Conservation (phyloP, 1,140 invertebrate genomes). For the Eurosta solidaginis region DNA sequence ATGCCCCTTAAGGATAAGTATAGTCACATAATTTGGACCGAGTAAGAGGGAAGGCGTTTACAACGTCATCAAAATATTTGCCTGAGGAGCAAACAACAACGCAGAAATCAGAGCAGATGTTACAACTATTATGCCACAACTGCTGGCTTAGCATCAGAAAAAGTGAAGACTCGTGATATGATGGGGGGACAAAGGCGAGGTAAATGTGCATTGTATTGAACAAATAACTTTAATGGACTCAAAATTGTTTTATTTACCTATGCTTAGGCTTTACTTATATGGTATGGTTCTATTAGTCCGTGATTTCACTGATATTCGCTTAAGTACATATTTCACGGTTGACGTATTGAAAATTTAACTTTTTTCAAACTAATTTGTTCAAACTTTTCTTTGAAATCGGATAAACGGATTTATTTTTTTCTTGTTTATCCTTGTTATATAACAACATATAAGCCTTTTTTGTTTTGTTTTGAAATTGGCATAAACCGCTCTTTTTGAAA, state of each 20-base stretch:
- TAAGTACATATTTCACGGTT: not conserved
- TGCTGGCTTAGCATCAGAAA: not conserved
- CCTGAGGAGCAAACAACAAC: not conserved
- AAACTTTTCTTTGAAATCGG: too few species aligned
- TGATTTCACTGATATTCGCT: not conserved
- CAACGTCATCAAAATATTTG: not conserved
- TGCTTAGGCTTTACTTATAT: not conserved
- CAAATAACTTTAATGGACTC: conserved; percentile 5
- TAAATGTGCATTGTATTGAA: not conserved
- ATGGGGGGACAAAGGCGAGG: not conserved
- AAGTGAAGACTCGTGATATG: not conserved
- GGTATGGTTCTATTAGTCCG: not conserved
- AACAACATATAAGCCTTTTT: too few species aligned
- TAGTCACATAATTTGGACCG: not conserved
- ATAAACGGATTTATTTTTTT: too few species aligned
- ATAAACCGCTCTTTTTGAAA: too few species aligned
- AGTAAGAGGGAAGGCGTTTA: not conserved
- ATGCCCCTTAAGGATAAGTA: not conserved
- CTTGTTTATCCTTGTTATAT: too few species aligned
- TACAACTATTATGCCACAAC: not conserved
- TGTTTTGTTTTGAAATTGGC: too few species aligned
- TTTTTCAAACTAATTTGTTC: too few species aligned
- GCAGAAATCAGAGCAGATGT: conserved; percentile 10
- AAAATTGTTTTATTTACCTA: not conserved
- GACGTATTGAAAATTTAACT: too few species aligned